phyloP scores from a whole-genome alignment of 2,888 invertebrate species.

The Tetramorium bicarinatum region DNA sequence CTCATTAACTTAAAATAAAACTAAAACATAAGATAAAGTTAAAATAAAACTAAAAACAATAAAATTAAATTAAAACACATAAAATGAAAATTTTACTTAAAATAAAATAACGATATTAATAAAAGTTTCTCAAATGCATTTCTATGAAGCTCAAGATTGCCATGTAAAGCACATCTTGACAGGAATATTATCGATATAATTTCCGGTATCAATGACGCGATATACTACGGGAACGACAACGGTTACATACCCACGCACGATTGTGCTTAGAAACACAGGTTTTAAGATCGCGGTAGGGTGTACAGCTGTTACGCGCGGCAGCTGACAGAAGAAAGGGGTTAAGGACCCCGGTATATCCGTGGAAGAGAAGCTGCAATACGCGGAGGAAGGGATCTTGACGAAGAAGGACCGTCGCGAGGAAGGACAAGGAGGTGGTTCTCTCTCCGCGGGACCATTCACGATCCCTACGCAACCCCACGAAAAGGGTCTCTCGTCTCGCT shows the following conservation, averaged over 20 bases:
- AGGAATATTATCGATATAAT: constrained; percentile 8
- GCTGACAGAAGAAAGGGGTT: constrained; percentile 85
- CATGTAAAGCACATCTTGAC: neutral
- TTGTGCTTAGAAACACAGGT: constrained; percentile 54
- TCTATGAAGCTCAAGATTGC: neutral
- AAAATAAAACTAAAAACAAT: too few species aligned
- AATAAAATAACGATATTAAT: neutral
- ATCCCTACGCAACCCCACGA: constrained; percentile 55
- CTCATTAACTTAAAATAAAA: neutral
- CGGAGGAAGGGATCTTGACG: constrained; percentile 68
- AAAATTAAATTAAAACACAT: neutral
- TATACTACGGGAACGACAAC: constrained; percentile 56
- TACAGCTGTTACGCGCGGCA: constrained; percentile 84
- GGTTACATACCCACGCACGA: constrained; percentile 59
- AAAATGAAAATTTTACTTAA: neutral
- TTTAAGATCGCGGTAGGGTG: constrained; percentile 66
- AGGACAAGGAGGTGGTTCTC: constrained; percentile 53
- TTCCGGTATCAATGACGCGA: constrained; percentile 56
- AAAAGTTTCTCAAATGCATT: neutral
- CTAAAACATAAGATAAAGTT: too few species aligned
- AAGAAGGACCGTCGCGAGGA: constrained; percentile 64
- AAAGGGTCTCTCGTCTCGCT: constrained; percentile 56
- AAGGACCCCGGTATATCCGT: constrained; percentile 79
- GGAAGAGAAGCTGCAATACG: constrained; percentile 70
- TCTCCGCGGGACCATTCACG: constrained; percentile 62